Percentiles rank a stretch among this genome's conserved stretches.
Conservation (phyloP, 1,140 invertebrate genomes). For the Meloidogyne hapla region DNA sequence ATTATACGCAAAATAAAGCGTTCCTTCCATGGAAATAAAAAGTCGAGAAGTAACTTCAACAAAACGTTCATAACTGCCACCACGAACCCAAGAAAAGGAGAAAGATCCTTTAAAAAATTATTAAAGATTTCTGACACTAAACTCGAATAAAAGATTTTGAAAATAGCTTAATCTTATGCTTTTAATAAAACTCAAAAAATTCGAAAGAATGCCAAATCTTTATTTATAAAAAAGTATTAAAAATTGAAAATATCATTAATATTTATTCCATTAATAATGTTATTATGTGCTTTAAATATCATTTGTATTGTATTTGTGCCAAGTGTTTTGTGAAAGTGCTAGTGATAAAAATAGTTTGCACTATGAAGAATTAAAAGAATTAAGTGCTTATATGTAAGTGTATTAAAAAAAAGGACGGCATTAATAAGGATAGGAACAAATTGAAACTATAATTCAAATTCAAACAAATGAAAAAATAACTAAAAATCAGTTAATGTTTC, state of each 20-base stretch:
- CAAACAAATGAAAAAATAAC: neutral
- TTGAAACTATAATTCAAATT: too few species aligned
- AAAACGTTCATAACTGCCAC: constrained; percentile 47
- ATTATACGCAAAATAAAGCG: constrained; percentile 52
- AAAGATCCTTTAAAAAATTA: constrained; percentile 41
- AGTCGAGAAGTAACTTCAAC: constrained; percentile 39
- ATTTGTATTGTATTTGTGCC: too few species aligned
- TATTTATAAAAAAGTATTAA: too few species aligned
- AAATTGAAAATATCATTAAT: too few species aligned
- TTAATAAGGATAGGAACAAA: too few species aligned
- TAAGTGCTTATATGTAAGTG: too few species aligned
- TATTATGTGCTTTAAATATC: too few species aligned
- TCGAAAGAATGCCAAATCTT: neutral
- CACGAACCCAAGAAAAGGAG: constrained; percentile 45
- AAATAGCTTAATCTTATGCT: neutral
- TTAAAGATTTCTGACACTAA: neutral
- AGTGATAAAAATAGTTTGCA: too few species aligned
- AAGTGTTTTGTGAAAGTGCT: too few species aligned
- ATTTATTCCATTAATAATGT: too few species aligned
- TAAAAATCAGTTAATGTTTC: neutral
- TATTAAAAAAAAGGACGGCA: too few species aligned
- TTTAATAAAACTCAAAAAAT: neutral
- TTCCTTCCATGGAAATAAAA: constrained; percentile 52
- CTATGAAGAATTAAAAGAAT: too few species aligned
- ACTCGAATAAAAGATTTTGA: neutral